Evolutionary conservation across 2,113 vertebrate genomes (phyloP).

Genomic region (Ginglymostoma cirratum): DNA sequence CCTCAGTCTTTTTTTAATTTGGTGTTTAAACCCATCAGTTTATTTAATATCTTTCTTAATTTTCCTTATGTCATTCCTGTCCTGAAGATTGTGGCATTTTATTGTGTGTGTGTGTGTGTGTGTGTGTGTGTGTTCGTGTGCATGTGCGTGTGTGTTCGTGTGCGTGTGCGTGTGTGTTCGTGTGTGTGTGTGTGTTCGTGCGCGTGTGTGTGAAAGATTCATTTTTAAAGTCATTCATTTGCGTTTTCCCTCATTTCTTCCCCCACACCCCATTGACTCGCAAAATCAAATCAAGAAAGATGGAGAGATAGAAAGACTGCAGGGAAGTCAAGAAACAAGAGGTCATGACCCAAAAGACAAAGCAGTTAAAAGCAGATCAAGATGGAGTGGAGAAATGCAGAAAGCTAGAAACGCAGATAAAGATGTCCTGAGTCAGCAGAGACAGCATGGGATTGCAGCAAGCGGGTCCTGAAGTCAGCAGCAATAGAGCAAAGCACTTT

Average conservation of each 20-base stretch:
- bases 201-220: too few species aligned
- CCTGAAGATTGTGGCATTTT: background rate
- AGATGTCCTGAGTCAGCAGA: slow-evolving; percentile 28
- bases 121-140: too few species aligned
- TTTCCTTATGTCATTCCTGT: background rate
- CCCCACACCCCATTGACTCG: background rate
- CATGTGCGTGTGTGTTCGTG: too few species aligned
- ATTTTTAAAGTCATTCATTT: background rate
- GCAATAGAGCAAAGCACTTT: slow-evolving; percentile 1
- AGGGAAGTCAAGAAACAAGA: slow-evolving; percentile 1
- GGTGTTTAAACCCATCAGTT: background rate
- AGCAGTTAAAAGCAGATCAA: slow-evolving; percentile 30
- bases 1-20: background rate
- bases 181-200: too few species aligned
- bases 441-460: background rate
- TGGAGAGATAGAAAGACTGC: background rate
- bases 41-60: background rate
- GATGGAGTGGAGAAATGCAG: background rate
- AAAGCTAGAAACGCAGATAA: slow-evolving; percentile 18
- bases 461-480: background rate
- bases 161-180: too few species aligned
- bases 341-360: slow-evolving; percentile 25
- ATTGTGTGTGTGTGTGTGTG: too few species aligned
- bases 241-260: background rate
- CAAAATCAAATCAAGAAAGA: background rate